These are phyloP conservation scores for Ariopsis seemanni DNA, from an alignment of 2,113 vertebrate genomes.

Conservation along the genomic window DNA sequence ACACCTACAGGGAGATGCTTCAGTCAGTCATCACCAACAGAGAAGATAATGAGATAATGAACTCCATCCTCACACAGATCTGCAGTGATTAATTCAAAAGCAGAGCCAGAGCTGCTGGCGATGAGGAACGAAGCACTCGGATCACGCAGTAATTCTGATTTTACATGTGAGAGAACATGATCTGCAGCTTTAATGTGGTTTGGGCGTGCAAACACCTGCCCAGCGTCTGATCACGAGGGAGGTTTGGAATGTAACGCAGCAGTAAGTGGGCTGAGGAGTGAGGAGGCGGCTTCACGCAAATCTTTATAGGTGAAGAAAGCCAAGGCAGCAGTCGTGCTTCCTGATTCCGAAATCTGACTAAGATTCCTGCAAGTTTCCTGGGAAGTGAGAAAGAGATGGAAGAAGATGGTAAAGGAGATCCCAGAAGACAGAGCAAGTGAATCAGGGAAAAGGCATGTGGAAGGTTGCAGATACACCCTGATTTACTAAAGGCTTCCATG, in stretches of 20 bases:
- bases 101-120: background rate
- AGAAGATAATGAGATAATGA: background rate
- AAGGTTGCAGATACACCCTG: background rate
- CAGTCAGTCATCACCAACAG: background rate
- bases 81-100: background rate
- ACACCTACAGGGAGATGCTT: background rate
- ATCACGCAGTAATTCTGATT: background rate
- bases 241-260: background rate
- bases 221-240: background rate
- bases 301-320: background rate
- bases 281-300: too few species aligned
- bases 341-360: too few species aligned
- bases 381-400: background rate
- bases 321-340: too few species aligned
- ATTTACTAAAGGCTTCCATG: background rate
- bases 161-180: background rate
- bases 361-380: background rate
- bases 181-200: background rate
- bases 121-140: background rate
- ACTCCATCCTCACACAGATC: background rate
- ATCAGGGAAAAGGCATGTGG: background rate
- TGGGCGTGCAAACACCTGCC: slow-evolving; percentile 24
- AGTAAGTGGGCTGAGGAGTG: too few species aligned
- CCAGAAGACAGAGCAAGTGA: background rate
- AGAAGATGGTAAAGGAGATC: background rate